These are phyloP conservation scores for Camarhynchus parvulus DNA, from an alignment of 2,113 vertebrate genomes.

Conservation along the genomic window DNA sequence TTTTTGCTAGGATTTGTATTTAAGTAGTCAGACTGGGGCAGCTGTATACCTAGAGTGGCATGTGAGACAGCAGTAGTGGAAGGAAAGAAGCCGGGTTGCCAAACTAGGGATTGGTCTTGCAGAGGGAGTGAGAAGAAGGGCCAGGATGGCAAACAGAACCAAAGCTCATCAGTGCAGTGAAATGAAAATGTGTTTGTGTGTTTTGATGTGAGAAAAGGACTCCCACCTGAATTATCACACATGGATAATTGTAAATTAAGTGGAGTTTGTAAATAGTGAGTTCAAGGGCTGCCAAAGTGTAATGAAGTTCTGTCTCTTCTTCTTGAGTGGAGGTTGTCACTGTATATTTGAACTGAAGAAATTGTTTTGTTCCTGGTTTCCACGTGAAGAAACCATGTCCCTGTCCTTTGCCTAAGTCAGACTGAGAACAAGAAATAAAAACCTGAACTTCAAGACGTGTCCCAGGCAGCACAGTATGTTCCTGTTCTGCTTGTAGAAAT, in stretches of 20 bases:
- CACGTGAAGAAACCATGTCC: neutral
- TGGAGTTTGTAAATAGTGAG: neutral
- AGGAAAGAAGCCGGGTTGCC: neutral
- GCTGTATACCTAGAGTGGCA: neutral
- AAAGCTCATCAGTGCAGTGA: neutral
- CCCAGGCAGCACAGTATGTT: slow-evolving; percentile 24
- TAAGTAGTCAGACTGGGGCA: neutral
- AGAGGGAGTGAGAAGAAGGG: neutral
- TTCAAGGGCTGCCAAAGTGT: neutral
- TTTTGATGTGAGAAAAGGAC: neutral
- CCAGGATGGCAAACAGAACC: neutral
- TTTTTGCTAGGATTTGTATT: neutral
- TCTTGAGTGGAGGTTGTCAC: neutral
- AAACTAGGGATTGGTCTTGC: neutral
- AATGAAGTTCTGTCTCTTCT: neutral
- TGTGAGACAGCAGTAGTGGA: neutral
- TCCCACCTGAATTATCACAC: neutral
- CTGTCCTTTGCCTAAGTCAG: neutral
- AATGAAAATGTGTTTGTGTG: neutral
- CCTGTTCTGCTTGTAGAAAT: neutral
- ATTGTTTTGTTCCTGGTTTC: neutral
- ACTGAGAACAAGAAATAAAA: neutral
- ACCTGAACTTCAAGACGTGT: slow-evolving; percentile 41
- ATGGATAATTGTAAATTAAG: neutral
- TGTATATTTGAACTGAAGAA: neutral